Conservation (phyloP, 2,113 vertebrate genomes). For the Istiophorus platypterus region DNA sequence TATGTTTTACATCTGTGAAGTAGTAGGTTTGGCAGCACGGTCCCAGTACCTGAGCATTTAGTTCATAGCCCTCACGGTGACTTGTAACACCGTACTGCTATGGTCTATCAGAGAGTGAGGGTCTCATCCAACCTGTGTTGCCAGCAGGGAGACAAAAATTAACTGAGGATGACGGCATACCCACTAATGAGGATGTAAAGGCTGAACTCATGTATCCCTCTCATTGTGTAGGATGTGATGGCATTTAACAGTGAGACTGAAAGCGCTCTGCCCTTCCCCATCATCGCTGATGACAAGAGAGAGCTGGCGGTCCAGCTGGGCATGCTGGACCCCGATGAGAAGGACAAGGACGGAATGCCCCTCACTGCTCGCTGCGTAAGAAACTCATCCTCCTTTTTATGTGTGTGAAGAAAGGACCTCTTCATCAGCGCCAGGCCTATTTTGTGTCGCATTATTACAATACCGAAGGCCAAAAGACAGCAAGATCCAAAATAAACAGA, state of each 20-base stretch:
- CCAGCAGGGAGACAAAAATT: slow-evolving; percentile 8
- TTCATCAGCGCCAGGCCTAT: background rate
- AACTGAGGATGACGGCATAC: background rate
- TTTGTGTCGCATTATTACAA: background rate
- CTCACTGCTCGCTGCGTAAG: slow-evolving; percentile 94
- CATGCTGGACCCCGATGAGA: slow-evolving; percentile 97
- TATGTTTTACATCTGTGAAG: background rate
- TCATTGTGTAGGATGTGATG: slow-evolving; percentile 89
- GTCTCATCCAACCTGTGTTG: background rate
- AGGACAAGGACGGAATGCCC: slow-evolving; percentile 89
- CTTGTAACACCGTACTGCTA: background rate
- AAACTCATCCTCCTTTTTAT: background rate
- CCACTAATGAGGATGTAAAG: background rate
- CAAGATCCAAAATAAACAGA: background rate
- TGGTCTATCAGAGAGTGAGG: background rate
- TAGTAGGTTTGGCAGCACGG: background rate
- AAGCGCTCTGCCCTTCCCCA: slow-evolving; percentile 90
- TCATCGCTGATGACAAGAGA: slow-evolving; percentile 93
- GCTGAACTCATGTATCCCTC: background rate
- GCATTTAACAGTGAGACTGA: slow-evolving; percentile 81
- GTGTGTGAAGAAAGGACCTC: no score
- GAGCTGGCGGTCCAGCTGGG: slow-evolving; percentile 90
- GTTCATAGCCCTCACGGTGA: background rate
- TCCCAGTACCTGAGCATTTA: background rate
- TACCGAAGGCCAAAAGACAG: background rate